Base-by-base conservation (phyloP, 2,797 vertebrate genomes). In the Acrossocheilus wenchowensis region DNA sequence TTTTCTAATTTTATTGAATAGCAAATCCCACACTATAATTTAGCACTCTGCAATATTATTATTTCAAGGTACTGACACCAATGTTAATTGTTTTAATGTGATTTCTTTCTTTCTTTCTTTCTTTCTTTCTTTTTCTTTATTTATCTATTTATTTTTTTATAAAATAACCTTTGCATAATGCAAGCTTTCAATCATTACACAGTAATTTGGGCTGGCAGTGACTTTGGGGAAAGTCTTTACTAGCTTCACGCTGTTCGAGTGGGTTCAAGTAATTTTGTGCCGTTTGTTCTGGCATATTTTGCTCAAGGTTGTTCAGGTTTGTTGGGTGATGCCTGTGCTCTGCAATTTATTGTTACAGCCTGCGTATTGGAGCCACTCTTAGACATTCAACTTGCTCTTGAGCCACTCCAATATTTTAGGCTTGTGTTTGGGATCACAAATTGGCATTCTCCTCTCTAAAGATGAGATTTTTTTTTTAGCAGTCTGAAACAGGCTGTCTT, bases 391-490 rank as follows among this genome's bases (percentile, higher is more conserved):
- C 30, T 36, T 39, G 43, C 26, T 52, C 19, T 48, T 54, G 21
- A 74, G n/a, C 9, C 39, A 45, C 6, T 43, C 39, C 1, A 14
- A 57, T 69, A 48, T 78, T 39, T 78, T 64, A 62, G 39, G 23
- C 8, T 79, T 79, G 23, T 80, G 39, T 54, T 82, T 52, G 23
- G 21, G 23, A 54, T 39, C 30, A 36, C 41, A 81, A 81, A 52
- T 39, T 68, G 30, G 6, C 26, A 36, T 52, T 69, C 14, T 72
- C 48, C 6, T 52, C 34, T 1, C 21, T 11, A n/a, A 66, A 57
- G 10, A 7, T 9, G 3, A 73, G 43, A 7, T 66, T 48, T 12
- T 36, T 12, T 50, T 78, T 39, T 36, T 54, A 39, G 17, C 66
- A 39, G 36, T 41, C 19, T 23, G 36, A 71, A 43, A 43, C 34